Percentiles rank a stretch among this genome's conserved stretches.
These are phyloP conservation scores for Geopemphigus sp. DNA, from an alignment of 1,140 invertebrate species.

Conservation along the genomic window DNA sequence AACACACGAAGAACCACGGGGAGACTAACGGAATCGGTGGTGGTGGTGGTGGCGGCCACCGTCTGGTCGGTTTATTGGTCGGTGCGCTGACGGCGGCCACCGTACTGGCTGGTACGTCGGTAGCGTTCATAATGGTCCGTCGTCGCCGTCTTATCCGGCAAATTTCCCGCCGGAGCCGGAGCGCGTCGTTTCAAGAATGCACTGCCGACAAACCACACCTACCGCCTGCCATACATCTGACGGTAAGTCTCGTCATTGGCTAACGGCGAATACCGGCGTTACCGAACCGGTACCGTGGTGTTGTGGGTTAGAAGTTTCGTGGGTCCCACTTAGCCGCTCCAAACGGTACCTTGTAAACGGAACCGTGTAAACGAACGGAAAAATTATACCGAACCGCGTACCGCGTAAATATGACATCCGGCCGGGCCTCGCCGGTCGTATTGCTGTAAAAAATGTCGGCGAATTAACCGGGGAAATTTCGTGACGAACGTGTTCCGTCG, in stretches of 20 bases:
- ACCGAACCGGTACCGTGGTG: too few relatives aligned
- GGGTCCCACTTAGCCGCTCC: too few relatives aligned
- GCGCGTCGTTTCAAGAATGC: constrained; percentile 32
- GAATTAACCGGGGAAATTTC: too few relatives aligned
- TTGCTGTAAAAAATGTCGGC: too few relatives aligned
- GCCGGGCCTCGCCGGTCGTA: too few relatives aligned
- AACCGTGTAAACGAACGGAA: too few relatives aligned
- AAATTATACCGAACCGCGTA: too few relatives aligned
- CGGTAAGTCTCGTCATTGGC: background rate
- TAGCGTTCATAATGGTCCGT: constrained; percentile 16
- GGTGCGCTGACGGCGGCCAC: constrained; percentile 16
- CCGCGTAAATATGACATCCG: too few relatives aligned
- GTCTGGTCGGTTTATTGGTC: constrained; percentile 8
- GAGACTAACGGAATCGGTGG: background rate
- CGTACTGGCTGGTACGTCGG: constrained; percentile 24
- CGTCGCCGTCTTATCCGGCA: constrained; percentile 13
- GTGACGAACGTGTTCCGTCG: too few relatives aligned
- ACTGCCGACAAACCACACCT: constrained; percentile 33
- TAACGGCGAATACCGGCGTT: background rate
- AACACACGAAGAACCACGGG: constrained; percentile 25
- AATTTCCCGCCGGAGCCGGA: background rate
- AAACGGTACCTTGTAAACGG: too few relatives aligned
- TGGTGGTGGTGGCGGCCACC: background rate
- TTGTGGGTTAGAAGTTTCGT: too few relatives aligned
- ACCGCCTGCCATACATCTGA: constrained; percentile 35